Percentiles rank a stretch among this genome's conserved stretches.
These are phyloP conservation scores for Epirrhoe alternata DNA, from an alignment of 2,888 invertebrate genomes.

Conservation along the genomic window DNA sequence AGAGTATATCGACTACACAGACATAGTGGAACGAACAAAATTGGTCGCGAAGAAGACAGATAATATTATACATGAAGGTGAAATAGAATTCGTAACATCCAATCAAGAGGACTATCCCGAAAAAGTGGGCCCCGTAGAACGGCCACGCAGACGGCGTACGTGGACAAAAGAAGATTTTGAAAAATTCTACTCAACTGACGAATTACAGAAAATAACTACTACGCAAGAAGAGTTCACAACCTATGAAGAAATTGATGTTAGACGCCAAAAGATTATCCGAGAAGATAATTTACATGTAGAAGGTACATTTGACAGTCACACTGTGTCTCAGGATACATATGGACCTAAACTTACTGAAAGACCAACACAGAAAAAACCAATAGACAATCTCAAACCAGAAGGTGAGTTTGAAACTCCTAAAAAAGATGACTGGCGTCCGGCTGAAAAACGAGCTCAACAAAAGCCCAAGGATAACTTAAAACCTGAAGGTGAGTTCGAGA, in stretches of 20 bases:
- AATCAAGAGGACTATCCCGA: conserved; percentile 87
- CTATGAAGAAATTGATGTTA: conserved; percentile 85
- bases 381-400: conserved; percentile 85
- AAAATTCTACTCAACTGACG: conserved; percentile 87
- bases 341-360: conserved; percentile 72
- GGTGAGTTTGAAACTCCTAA: conserved; percentile 72
- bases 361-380: conserved; percentile 82
- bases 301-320: conserved; percentile 78
- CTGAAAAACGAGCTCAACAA: conserved; percentile 66
- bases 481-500: conserved; percentile 85
- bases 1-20: conserved; percentile 88
- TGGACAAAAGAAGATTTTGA: conserved; percentile 91
- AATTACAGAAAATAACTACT: conserved; percentile 85
- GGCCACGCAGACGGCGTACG: conserved; percentile 86
- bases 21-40: conserved; percentile 85
- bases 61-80: conserved; percentile 88
- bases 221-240: conserved; percentile 88
- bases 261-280: conserved; percentile 69
- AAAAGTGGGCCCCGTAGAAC: conserved; percentile 84
- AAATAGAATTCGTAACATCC: conserved; percentile 88
- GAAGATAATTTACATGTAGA: conserved; percentile 83
- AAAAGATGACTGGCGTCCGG: conserved; percentile 72
- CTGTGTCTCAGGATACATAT: conserved; percentile 68
- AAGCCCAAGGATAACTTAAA: conserved; percentile 81
- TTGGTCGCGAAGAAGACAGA: conserved; percentile 86